These are phyloP conservation scores for Arothron firmamentum DNA, from an alignment of 2,113 vertebrate species.

Conservation along the genomic window DNA sequence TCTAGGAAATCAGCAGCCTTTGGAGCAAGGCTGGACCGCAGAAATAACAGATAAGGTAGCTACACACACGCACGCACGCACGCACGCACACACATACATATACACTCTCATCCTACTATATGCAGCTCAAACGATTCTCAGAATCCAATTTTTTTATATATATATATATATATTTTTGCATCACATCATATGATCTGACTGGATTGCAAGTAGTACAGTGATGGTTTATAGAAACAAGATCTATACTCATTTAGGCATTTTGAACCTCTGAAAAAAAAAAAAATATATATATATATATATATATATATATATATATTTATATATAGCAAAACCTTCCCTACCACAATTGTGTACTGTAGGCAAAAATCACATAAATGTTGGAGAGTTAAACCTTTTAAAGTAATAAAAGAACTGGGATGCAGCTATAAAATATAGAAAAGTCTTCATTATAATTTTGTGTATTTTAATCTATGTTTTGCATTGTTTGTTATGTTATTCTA, in stretches of 20 bases:
- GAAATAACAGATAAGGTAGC: constrained; percentile 45
- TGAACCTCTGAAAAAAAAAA: too few species aligned
- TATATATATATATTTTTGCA: not conserved
- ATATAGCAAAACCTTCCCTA: too few species aligned
- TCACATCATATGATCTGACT: too few species aligned
- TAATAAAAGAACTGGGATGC: not conserved
- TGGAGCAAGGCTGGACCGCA: constrained; percentile 47
- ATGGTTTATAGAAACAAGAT: too few species aligned
- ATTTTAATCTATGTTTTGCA: constrained; percentile 5
- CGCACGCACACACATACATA: constrained; percentile 18
- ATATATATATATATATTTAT: too few species aligned
- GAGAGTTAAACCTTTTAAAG: too few species aligned
- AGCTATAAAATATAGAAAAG: not conserved
- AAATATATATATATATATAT: too few species aligned
- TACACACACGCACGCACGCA: constrained; percentile 15
- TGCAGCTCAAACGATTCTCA: not conserved
- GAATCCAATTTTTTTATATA: not conserved
- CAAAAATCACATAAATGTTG: too few species aligned
- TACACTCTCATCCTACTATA: constrained; percentile 16
- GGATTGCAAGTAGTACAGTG: too few species aligned
- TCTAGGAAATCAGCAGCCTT: constrained; percentile 44
- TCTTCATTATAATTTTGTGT: too few species aligned
- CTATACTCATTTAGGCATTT: too few species aligned
- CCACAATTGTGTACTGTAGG: too few species aligned
- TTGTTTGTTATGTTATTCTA: constrained; percentile 24